These are phyloP conservation scores for Bradypodion pumilum DNA, from an alignment of 2,797 vertebrate genomes.

Conservation along the genomic window DNA sequence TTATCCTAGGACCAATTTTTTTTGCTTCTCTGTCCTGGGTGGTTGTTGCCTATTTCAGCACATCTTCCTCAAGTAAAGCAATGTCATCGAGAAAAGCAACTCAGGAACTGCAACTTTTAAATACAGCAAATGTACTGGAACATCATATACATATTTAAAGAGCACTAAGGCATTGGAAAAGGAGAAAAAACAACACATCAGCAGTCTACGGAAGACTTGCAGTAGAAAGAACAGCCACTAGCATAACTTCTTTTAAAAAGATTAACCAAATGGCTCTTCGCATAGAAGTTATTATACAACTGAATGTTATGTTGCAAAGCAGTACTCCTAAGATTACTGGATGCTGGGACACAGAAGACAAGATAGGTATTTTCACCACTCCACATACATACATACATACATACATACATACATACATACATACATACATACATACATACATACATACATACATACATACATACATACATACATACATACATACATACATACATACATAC, in stretches of 20 bases:
- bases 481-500: no score
- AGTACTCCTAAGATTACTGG: neutral
- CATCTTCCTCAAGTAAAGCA: no score
- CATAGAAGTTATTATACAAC: neutral
- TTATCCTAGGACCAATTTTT: no score
- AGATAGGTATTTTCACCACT: neutral
- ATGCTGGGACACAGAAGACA: neutral
- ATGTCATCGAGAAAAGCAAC: no score
- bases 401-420: no score
- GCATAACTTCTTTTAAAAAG: neutral
- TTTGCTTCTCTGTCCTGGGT: no score
- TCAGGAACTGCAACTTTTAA: neutral
- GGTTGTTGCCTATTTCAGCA: no score
- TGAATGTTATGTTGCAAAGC: neutral
- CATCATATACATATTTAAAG: fast-evolving
- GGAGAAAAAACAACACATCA: neutral
- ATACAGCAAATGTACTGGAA: neutral
- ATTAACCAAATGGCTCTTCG: neutral
- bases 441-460: no score
- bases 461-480: no score
- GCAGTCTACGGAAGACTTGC: neutral
- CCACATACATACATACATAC: no score
- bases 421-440: no score
- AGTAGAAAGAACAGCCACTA: no score
- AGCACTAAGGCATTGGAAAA: neutral